Base-by-base conservation (phyloP, 2,113 vertebrate genomes). In the Peromyscus polionotus region DNA sequence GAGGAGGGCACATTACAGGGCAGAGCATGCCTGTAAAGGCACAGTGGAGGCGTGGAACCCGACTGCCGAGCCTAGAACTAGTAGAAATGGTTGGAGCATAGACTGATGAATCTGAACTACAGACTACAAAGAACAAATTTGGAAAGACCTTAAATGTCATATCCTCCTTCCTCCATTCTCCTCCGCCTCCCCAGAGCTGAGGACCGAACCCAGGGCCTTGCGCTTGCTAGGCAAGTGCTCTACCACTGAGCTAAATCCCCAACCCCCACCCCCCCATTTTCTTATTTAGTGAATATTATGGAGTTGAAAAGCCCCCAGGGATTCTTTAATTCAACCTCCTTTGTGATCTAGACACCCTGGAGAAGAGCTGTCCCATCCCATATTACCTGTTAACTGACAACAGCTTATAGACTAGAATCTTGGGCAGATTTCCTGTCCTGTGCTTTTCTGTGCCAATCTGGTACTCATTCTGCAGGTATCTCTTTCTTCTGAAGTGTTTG, bases 71-170 rank as follows among this genome's bases (percentile, higher is more conserved):
- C 36, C 28, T 83, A 59, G 42, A 85, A 80, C 39, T n/a, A 72
- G 75, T 28, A 36, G 36, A 17, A 92, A 5, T 80, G 59, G 6
- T 79, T 51, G 24, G 76, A 86, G 33, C 19, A 4, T 57, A 39
- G 51, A 75, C 42, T 45, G 75, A 20, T 73, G 36, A 75, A 65
- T 75, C 91, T 93, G 42, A 91, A 59, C 93, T 76, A 42, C 81
- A 42, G 14, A 65, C 61, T 42, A 65, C 33, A 93, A 57, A 79
- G 6, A 42, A 59, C 39, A 57, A 22, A 72, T 83, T 88, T 94
- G 61, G 51, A 94, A 91, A 93, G 84, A 54, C 59, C 59, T 96
- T 95, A 39, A 95, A 76, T 97, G 54, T 70, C 86, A 86, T 26
- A n/a, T 42, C 6, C n/a, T 11, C 16, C 51, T 8, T 8, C 65